Conservation (phyloP, 2,797 vertebrate genomes). For the Peromyscus attwateri region DNA sequence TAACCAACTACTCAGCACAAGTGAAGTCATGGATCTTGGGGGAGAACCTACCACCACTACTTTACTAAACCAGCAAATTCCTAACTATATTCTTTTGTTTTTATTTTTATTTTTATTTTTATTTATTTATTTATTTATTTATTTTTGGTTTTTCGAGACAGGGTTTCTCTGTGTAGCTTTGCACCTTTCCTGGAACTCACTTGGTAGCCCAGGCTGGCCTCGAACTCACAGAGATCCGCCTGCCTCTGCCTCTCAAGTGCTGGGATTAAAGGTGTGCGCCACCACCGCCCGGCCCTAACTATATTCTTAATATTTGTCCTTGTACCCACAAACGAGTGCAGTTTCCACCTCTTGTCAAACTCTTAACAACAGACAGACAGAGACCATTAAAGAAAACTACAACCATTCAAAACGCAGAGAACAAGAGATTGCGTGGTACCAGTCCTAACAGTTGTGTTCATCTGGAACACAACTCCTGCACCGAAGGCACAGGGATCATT, state of each 20-base stretch:
- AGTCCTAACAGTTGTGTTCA: background rate
- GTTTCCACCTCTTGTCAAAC: background rate
- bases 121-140: no score
- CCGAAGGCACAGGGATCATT: background rate
- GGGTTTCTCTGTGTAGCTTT: no score
- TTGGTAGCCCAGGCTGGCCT: no score
- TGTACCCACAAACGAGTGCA: background rate
- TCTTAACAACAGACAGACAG: background rate
- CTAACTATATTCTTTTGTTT: background rate
- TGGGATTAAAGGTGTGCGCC: no score
- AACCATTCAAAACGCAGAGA: background rate
- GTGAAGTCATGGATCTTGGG: background rate
- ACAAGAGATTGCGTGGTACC: background rate
- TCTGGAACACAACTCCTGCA: background rate
- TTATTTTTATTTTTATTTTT: no score
- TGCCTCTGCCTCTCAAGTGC: no score
- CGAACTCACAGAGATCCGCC: no score
- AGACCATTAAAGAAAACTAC: background rate
- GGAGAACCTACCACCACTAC: background rate
- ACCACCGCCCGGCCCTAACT: background rate
- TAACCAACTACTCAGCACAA: background rate
- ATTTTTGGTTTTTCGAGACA: no score
- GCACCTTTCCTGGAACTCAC: no score
- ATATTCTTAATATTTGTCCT: background rate
- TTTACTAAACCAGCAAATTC: background rate